Percentiles rank a stretch among this genome's conserved stretches.
These are phyloP conservation scores for Agriopis marginaria DNA, from an alignment of 2,888 invertebrate species.

Conservation along the genomic window DNA sequence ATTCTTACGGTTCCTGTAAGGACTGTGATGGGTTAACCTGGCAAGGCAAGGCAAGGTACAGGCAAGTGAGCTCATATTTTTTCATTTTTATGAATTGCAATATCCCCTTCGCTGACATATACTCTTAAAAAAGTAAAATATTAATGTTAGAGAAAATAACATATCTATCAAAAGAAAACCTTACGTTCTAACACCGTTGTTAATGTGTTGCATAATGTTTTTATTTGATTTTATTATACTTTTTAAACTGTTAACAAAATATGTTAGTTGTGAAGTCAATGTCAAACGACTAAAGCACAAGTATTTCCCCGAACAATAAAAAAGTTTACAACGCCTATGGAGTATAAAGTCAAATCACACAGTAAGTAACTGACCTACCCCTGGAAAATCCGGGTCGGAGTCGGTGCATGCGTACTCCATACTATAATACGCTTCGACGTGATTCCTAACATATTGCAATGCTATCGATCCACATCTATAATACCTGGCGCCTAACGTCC, in stretches of 20 bases:
- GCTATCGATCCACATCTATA: constrained; percentile 62
- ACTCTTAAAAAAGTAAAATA: too few species aligned
- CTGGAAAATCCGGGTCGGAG: constrained; percentile 56
- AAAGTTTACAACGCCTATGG: constrained; percentile 4
- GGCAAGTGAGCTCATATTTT: neutral
- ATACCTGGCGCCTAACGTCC: constrained; percentile 32
- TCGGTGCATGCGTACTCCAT: constrained; percentile 72
- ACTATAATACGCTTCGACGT: constrained; percentile 44
- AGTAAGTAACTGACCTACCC: constrained; percentile 79
- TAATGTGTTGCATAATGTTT: too few species aligned
- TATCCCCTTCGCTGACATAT: neutral
- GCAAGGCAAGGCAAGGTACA: neutral
- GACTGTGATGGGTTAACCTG: neutral
- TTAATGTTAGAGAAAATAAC: too few species aligned
- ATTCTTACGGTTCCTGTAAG: too few species aligned
- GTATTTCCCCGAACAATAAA: neutral
- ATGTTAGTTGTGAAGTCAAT: neutral
- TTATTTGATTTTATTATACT: too few species aligned
- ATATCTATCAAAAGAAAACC: too few species aligned
- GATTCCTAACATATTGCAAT: constrained; percentile 63
- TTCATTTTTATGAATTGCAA: neutral
- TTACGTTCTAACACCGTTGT: too few species aligned
- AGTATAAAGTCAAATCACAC: constrained; percentile 50
- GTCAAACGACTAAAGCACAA: neutral
- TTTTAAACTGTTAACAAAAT: too few species aligned